Evolutionary conservation across 2,113 vertebrate species (phyloP).

Genomic region (Aplodontia rufa): DNA sequence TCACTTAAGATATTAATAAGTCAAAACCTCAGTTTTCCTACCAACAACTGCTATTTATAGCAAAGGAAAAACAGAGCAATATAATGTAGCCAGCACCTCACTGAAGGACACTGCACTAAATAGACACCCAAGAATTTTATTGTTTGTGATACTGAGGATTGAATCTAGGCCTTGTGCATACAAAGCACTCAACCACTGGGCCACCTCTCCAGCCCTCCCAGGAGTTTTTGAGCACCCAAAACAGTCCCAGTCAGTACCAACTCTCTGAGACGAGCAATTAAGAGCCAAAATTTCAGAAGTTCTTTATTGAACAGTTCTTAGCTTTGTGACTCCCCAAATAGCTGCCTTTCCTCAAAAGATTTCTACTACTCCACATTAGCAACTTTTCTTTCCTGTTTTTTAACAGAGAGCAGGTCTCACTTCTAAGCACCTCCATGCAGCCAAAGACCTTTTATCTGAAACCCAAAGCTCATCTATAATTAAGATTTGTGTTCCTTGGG

Average conservation of each 20-base stretch:
- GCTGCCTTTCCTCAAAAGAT: constrained; percentile 1
- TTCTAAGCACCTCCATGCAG: neutral
- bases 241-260: neutral
- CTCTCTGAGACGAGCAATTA: neutral
- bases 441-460: neutral
- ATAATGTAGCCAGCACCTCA: neutral
- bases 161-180: neutral
- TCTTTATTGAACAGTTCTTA: neutral
- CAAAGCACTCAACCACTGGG: neutral
- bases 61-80: neutral
- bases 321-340: neutral
- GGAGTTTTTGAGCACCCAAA: neutral
- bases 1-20: neutral
- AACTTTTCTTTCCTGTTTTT: neutral
- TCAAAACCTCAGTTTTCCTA: neutral
- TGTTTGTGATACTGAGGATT: neutral
- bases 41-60: neutral
- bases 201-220: neutral
- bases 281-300: neutral
- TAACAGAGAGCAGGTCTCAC: neutral
- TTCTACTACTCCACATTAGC: neutral
- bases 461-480: neutral
- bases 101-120: neutral
- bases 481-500: neutral
- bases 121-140: neutral